These are phyloP conservation scores for Brachionus paranguensis DNA, from an alignment of 1,140 invertebrate genomes.

Conservation along the genomic window DNA sequence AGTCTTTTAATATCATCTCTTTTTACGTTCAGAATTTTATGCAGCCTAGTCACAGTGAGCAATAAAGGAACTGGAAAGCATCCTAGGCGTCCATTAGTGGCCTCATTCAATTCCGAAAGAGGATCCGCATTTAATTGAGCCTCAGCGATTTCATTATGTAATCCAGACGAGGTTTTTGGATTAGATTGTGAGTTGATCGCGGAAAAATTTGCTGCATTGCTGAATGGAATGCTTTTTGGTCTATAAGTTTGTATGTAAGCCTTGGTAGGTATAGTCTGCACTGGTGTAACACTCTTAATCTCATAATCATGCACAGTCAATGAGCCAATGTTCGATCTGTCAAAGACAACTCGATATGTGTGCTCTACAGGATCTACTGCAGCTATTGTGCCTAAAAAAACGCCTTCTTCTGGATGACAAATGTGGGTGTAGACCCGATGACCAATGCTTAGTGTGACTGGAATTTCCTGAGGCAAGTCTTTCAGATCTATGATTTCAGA, in stretches of 20 bases:
- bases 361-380: conserved; percentile 94
- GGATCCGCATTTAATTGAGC: background rate
- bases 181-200: background rate
- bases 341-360: conserved; percentile 94
- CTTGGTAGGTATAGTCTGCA: conserved; percentile 6
- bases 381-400: conserved; percentile 91
- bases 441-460: conserved; percentile 87
- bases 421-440: conserved; percentile 78
- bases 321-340: conserved; percentile 81
- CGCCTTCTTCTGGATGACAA: conserved; percentile 85
- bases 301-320: conserved; percentile 94
- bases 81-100: conserved; percentile 62
- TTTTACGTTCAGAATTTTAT: conserved; percentile 77
- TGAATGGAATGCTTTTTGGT: background rate
- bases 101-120: conserved; percentile 42
- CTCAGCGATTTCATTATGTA: background rate
- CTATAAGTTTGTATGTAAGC: conserved; percentile 23
- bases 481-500: conserved; percentile 63
- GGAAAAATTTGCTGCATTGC: background rate
- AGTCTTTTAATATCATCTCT: conserved; percentile 71
- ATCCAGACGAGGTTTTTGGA: background rate
- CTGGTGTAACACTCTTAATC: conserved; percentile 59
- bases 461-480: conserved; percentile 87
- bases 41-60: conserved; percentile 63
- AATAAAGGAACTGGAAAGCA: conserved; percentile 74